phyloP scores from a whole-genome alignment of 1,140 invertebrate species.

The Plutomurus gul region DNA sequence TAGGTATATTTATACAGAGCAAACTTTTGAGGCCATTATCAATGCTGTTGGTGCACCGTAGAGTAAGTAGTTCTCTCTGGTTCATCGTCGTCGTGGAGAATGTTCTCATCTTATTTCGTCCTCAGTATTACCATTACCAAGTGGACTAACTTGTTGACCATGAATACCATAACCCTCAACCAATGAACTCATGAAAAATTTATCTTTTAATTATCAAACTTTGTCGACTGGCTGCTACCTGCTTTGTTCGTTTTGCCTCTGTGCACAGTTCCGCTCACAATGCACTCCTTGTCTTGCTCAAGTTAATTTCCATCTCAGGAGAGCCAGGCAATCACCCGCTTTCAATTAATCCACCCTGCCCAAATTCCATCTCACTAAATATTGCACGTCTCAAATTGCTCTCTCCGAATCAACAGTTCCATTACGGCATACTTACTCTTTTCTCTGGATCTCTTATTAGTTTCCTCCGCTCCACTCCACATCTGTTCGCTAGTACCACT shows the following conservation, averaged over 20 bases:
- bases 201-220: constrained; percentile 54
- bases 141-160: constrained; percentile 42
- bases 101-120: constrained; percentile 40
- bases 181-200: constrained; percentile 51
- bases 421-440: constrained; percentile 20
- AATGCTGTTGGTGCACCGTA: not conserved
- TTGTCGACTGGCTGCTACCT: constrained; percentile 35
- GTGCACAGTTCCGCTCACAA: not conserved
- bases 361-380: constrained; percentile 40
- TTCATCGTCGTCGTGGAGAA: not conserved
- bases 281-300: not conserved
- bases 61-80: not conserved
- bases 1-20: too few relatives aligned
- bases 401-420: constrained; percentile 43
- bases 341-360: constrained; percentile 49
- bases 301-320: constrained; percentile 45
- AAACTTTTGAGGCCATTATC: too few relatives aligned
- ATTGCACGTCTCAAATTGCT: constrained; percentile 33
- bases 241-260: constrained; percentile 23
- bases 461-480: not conserved
- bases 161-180: constrained; percentile 25
- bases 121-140: constrained; percentile 37
- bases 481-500: too few relatives aligned
- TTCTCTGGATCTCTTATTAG: constrained; percentile 26
- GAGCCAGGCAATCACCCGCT: constrained; percentile 41